A percentile compares a stretch with the other conserved stretches of the same genome.
These are phyloP conservation scores for Strongylocentrotus purpuratus DNA, from an alignment of 35 echinoderm and acorn worm species.

Conservation along the genomic window DNA sequence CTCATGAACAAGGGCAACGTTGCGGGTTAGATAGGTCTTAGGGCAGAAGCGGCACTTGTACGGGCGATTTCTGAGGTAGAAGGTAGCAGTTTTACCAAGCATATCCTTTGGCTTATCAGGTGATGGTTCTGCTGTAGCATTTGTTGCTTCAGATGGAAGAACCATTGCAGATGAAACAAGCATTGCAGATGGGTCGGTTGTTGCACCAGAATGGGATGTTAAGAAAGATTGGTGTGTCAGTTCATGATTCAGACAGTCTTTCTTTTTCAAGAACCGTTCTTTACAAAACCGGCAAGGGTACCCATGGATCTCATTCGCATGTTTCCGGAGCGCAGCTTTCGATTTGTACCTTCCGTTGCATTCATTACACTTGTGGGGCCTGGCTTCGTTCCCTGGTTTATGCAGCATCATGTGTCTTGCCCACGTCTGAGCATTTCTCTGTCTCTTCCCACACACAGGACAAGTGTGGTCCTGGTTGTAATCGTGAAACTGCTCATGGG, in stretches of 20 bases:
- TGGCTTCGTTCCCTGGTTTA: background rate
- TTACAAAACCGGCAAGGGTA: background rate
- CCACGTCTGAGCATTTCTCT: background rate
- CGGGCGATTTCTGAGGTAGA: background rate
- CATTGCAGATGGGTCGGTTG: background rate
- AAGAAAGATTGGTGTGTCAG: background rate
- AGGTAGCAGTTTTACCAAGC: background rate
- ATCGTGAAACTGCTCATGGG: background rate
- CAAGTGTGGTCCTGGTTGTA: background rate
- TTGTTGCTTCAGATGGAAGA: background rate
- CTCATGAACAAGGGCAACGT: background rate
- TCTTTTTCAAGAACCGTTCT: background rate
- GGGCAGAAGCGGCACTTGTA: background rate
- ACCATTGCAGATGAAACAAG: background rate
- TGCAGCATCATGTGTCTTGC: constrained; percentile 15
- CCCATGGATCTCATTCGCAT: background rate
- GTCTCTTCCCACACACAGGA: background rate
- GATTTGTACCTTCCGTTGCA: background rate
- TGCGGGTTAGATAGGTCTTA: background rate
- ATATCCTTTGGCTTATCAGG: background rate
- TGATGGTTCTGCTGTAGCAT: background rate
- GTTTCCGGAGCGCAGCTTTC: background rate
- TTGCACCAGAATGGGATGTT: background rate
- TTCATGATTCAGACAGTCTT: background rate
- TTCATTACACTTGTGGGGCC: background rate